These are phyloP conservation scores for Ammodytes dubius DNA, from an alignment of 2,113 vertebrate species.

Conservation along the genomic window DNA sequence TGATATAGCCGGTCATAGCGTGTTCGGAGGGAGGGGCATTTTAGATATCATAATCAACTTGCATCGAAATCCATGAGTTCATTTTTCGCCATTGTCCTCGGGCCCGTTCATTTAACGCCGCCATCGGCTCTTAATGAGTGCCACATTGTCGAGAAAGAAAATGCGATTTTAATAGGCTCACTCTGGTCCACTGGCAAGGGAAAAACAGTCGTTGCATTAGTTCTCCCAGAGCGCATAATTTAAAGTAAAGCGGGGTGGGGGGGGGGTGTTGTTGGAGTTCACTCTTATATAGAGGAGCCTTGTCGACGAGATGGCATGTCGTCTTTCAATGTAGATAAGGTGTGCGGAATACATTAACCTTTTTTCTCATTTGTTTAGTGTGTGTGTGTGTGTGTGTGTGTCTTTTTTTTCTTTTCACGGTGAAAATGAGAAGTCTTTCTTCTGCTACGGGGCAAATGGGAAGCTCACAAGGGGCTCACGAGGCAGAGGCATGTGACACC, in stretches of 20 bases:
- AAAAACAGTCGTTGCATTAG: slow-evolving; percentile 65
- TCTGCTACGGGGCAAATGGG: slow-evolving; percentile 44
- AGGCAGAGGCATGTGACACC: slow-evolving; percentile 63
- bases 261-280: slow-evolving; percentile 53
- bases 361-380: slow-evolving; percentile 76
- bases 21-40: slow-evolving; percentile 49
- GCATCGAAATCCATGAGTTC: slow-evolving; percentile 58
- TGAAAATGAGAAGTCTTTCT: slow-evolving; percentile 59
- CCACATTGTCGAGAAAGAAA: slow-evolving; percentile 58
- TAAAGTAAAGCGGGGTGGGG: slow-evolving; percentile 53
- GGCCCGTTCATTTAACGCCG: slow-evolving; percentile 69
- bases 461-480: slow-evolving; percentile 49
- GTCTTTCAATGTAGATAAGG: slow-evolving; percentile 70
- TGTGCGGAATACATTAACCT: slow-evolving; percentile 81
- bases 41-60: slow-evolving; percentile 65
- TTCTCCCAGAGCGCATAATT: slow-evolving; percentile 60
- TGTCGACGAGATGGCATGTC: slow-evolving; percentile 40
- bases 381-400: slow-evolving; percentile 51
- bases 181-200: slow-evolving; percentile 72
- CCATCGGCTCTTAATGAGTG: slow-evolving; percentile 75
- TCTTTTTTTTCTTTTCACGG: slow-evolving; percentile 47
- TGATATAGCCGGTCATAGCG: slow-evolving; percentile 57
- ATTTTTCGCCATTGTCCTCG: slow-evolving; percentile 51
- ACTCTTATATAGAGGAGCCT: slow-evolving; percentile 24
- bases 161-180: slow-evolving; percentile 78